Evolutionary conservation across 2,888 invertebrate species (phyloP).

Genomic region (Callinectes sapidus): DNA sequence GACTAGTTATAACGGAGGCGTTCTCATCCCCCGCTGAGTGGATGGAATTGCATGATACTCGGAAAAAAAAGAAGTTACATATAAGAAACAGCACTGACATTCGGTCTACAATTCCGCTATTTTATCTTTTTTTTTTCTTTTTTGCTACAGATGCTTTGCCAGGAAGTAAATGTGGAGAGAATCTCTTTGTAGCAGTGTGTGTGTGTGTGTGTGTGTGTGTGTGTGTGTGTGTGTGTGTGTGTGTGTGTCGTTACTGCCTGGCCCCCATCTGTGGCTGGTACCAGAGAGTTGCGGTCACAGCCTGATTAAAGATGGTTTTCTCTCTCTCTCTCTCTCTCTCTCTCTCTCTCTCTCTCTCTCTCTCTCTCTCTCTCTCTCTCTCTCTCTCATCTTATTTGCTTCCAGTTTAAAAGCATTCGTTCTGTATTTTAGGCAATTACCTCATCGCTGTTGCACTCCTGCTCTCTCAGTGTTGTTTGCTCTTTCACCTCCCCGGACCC

Average conservation of each 20-base stretch:
- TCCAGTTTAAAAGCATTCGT: not conserved
- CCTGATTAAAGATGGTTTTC: not conserved
- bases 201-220: not conserved
- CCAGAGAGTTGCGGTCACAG: not conserved
- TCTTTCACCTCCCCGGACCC: not conserved
- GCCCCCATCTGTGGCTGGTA: constrained; percentile 9
- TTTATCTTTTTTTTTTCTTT: not conserved
- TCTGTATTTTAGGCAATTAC: not conserved
- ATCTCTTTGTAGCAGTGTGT: not conserved
- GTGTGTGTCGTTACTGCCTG: not conserved
- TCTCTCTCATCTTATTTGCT: not conserved
- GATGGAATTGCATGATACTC: not conserved
- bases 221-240: constrained; percentile 13
- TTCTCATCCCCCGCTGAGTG: not conserved
- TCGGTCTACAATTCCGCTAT: not conserved
- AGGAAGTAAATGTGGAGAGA: not conserved
- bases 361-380: not conserved
- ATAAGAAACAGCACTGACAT: not conserved
- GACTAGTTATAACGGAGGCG: not conserved
- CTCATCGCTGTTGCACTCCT: not conserved
- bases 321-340: too few relatives aligned
- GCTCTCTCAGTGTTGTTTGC: not conserved
- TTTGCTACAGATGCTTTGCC: not conserved
- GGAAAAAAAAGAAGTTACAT: not conserved
- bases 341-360: not conserved